phyloP scores from a whole-genome alignment of 2,797 vertebrate genomes.

The Echiichthys vipera region DNA sequence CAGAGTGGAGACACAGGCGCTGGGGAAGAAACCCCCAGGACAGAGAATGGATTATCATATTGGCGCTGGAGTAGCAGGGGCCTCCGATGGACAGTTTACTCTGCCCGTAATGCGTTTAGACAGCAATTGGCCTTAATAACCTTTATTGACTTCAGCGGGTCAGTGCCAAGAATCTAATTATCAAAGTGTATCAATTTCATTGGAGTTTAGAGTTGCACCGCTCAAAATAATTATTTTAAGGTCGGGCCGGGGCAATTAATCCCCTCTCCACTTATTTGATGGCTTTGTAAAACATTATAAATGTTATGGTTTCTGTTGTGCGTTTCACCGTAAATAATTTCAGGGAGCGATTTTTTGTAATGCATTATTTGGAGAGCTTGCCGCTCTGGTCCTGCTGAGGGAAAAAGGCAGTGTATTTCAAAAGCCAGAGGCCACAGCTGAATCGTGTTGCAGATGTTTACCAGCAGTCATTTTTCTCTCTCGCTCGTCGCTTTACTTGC shows the following conservation, averaged over 20 bases:
- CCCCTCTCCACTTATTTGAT: slow-evolving; percentile 89
- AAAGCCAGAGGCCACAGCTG: slow-evolving; percentile 54
- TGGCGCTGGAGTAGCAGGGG: slow-evolving; percentile 87
- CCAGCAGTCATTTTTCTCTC: slow-evolving; percentile 65
- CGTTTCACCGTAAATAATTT: slow-evolving; percentile 79
- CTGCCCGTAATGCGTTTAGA: slow-evolving; percentile 87
- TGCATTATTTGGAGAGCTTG: slow-evolving; percentile 55
- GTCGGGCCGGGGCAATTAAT: slow-evolving; percentile 89
- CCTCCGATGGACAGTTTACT: slow-evolving; percentile 88
- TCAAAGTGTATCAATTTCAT: slow-evolving; percentile 95
- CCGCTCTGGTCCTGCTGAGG: slow-evolving; percentile 33
- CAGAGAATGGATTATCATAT: slow-evolving; percentile 89
- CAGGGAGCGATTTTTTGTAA: slow-evolving; percentile 56
- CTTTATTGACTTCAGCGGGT: slow-evolving; percentile 92
- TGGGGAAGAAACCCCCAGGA: slow-evolving; percentile 83
- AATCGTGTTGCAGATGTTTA: slow-evolving; percentile 71
- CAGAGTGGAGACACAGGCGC: slow-evolving; percentile 87
- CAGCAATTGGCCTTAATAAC: slow-evolving; percentile 94
- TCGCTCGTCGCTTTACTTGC: slow-evolving; percentile 50
- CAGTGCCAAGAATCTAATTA: slow-evolving; percentile 94
- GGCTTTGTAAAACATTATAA: slow-evolving; percentile 90
- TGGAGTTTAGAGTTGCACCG: slow-evolving; percentile 89
- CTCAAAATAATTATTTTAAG: slow-evolving; percentile 92
- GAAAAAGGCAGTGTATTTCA: slow-evolving; percentile 34
- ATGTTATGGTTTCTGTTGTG: slow-evolving; percentile 84